These are phyloP conservation scores for Pimpla rufipes DNA, from an alignment of 2,888 invertebrate genomes.

Conservation along the genomic window DNA sequence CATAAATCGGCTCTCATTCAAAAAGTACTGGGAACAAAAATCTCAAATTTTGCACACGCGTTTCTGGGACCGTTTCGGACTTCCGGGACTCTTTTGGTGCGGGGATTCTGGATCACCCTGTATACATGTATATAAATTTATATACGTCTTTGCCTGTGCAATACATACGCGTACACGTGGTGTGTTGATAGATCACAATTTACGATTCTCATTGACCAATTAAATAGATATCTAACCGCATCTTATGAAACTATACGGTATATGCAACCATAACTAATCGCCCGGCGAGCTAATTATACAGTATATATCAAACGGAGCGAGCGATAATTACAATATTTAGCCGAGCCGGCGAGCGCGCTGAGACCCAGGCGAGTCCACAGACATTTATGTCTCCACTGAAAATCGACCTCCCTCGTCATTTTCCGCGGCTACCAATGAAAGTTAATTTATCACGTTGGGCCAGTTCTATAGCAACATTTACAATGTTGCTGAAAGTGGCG, in stretches of 20 bases:
- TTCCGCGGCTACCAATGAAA: not conserved
- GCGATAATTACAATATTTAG: slow-evolving; percentile 40
- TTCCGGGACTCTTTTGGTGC: no score
- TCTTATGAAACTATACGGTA: slow-evolving; percentile 43
- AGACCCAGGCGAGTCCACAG: not conserved
- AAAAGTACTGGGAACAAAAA: no score
- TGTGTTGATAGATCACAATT: slow-evolving; percentile 58
- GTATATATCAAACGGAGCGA: slow-evolving; percentile 35
- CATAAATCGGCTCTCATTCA: no score
- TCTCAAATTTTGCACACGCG: no score
- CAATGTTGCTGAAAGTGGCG: not conserved
- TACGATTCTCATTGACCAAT: slow-evolving; percentile 63
- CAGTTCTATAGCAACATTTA: no score
- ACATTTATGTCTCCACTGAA: slow-evolving; percentile 15
- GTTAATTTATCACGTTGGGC: not conserved
- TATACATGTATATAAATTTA: no score
- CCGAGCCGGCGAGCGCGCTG: not conserved
- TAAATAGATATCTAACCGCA: slow-evolving; percentile 54
- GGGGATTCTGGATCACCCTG: no score
- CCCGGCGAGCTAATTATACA: slow-evolving; percentile 52
- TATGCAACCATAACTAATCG: slow-evolving; percentile 39
- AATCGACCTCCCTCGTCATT: slow-evolving; percentile 3
- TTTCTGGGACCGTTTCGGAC: no score
- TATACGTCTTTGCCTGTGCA: not conserved
- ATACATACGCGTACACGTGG: not conserved